Conservation (phyloP, 2,888 invertebrate species). For the Eilema depressum region DNA sequence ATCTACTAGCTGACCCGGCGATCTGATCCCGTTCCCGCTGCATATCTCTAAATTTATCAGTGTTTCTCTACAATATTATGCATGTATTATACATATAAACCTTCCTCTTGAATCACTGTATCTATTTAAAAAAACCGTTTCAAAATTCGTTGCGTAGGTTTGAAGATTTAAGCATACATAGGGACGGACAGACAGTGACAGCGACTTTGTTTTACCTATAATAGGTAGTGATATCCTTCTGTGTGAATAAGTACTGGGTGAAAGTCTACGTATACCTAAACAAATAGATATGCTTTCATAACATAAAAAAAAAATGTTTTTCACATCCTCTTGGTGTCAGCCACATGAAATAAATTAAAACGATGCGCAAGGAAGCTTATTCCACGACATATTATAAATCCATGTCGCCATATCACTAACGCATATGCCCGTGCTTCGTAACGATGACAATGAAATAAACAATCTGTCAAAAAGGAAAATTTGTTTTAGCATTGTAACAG, state of each 20-base stretch:
- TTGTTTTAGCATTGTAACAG: neutral
- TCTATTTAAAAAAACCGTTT: too few species aligned
- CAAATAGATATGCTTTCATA: neutral
- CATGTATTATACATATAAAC: too few species aligned
- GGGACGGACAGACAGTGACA: too few species aligned
- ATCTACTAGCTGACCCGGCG: too few species aligned
- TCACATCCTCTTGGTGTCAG: constrained; percentile 10
- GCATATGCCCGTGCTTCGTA: neutral
- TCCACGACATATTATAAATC: neutral
- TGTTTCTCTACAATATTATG: too few species aligned
- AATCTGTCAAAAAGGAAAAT: neutral
- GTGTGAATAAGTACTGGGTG: neutral
- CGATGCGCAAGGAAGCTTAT: neutral
- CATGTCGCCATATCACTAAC: constrained; percentile 1
- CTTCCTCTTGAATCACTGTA: too few species aligned
- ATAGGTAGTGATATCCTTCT: too few species aligned
- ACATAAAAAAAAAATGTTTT: neutral
- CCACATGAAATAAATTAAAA: constrained; percentile 12
- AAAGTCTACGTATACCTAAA: neutral
- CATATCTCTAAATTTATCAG: too few species aligned
- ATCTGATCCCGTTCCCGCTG: too few species aligned
- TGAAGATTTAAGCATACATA: too few species aligned
- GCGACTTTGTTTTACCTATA: too few species aligned
- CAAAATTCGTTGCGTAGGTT: too few species aligned
- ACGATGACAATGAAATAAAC: neutral